Percentiles rank a stretch among this genome's conserved stretches.
phyloP scores from a whole-genome alignment of 2,888 invertebrate genomes.

The Lycaena phlaeas region DNA sequence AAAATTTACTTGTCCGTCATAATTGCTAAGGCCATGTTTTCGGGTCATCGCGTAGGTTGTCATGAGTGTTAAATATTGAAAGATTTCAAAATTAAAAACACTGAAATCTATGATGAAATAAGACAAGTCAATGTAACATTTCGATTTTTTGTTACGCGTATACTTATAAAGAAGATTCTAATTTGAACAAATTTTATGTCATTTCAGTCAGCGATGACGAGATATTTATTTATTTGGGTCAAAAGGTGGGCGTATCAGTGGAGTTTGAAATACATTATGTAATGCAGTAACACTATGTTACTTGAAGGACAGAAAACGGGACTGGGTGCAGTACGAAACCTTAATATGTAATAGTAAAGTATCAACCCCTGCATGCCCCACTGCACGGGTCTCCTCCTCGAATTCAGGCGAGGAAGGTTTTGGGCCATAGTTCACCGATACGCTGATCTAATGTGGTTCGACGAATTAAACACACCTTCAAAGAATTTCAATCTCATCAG shows the following conservation, averaged over 20 bases:
- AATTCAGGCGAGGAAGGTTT: no score
- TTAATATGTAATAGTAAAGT: no score
- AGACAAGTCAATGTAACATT: background rate
- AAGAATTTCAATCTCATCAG: no score
- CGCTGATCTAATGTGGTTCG: no score
- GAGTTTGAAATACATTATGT: background rate
- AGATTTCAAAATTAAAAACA: background rate
- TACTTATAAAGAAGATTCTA: background rate
- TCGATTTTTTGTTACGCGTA: no score
- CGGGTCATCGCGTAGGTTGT: background rate
- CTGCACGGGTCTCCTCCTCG: no score
- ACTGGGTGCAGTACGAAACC: no score
- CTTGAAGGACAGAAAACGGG: no score
- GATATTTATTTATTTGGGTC: background rate
- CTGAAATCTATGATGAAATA: background rate
- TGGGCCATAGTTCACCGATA: no score
- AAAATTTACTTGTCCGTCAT: background rate
- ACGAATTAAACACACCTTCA: no score
- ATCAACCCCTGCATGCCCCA: no score
- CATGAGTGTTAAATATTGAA: background rate
- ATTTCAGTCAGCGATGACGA: background rate
- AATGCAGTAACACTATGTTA: background rate
- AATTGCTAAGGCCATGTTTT: background rate
- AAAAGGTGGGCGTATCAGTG: background rate
- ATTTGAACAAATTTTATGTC: background rate